Base-by-base conservation (phyloP, 1,140 invertebrate genomes). In the Hermatobates lingyangjiaoensis region DNA sequence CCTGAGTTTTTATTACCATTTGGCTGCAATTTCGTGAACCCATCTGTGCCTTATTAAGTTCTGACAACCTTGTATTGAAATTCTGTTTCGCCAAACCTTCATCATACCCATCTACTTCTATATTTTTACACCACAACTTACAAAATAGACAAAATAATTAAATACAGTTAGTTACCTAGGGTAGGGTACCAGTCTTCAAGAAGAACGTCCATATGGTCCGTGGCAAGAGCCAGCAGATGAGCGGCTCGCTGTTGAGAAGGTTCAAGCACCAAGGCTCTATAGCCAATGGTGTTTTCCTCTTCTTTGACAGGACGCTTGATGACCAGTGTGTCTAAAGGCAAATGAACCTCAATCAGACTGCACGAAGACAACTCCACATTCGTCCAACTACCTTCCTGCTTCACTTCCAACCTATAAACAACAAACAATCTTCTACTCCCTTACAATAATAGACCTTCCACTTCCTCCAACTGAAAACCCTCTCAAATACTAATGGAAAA, bases 161-260 rank as follows among this genome's bases (percentile, higher is more conserved):
- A n/a, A n/a, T n/a, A n/a, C n/a, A n/a, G n/a, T n/a, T n/a, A 55
- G 39, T 56, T 53, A 59, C 57, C 83, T 42, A 93, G 69, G 0
- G 88, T 88, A 0, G 92, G 92, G 69, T 94, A 97, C 94, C 95
- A 98, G 66, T 98, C 95, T 66, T 98, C 95, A 0, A 98, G 67
- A 23, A 99, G 67, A 47, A 92, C 83, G 64, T 99, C 95, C 58
- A 98, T 88, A 63, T 97, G 91, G 64, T 96, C 91, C 0, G 96
- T 88, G n/a, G 90, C 77, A 18, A 94, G 66, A 0, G 92, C 85
- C 42, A 98, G 63, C 15, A 98, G 64, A 61, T 90, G 86, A 0
- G 92, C 80, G 50, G 88, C 75, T 56, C 77, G 79, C 67, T 83
- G 81, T 38, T 79, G 73, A 52, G 75, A 80, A 42, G 75, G 86